Base-by-base conservation (phyloP, 2,888 invertebrate species). In the Petrolisthes manimaculis region DNA sequence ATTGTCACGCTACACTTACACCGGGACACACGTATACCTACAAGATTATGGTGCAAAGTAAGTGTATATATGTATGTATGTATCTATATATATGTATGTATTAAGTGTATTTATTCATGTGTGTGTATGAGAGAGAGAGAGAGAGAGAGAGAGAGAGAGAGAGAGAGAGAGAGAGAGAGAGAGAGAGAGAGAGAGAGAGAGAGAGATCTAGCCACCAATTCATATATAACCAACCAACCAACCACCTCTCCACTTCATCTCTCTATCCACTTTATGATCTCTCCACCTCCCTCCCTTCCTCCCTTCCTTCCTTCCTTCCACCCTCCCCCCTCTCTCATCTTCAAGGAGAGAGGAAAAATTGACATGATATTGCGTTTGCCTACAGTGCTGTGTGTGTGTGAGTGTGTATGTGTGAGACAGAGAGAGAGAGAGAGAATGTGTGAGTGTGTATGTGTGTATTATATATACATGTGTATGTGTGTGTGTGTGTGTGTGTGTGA, bases 21-120 rank as follows among this genome's bases (percentile, higher is more conserved):
- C 83, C 85, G 2, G 88, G 90, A 5, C 85, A 85, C n/a, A 88
- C 88, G n/a, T 84, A 90, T 86, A 87, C 84, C 75, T 90, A 88
- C 84, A 90, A 90, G 78, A 83, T 88, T 3, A 90, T 90, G 90
- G 90, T 90, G 37, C 90, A 90, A 67, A 90, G 90, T 90, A 69
- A 83, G 90, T 88, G n/a, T 12, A 14, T 61, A 9, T 6, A n/a
- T 74, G 74, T 21, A 6, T 74, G n/a, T 74, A n/a, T n/a, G 24
- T n/a, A n/a, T n/a, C n/a, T n/a, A n/a, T n/a, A n/a, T n/a, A n/a
- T 61, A 61, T 61, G 6, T 61, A 9, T 14, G 14, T 6, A 61
- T 61, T 61, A 9, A 61, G 6, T 61, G 6, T 61, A 9, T 9
- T 61, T 61, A 9, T 61, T 61, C n/a, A 71, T 8, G n/a, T 71